Evolutionary conservation across 1,140 invertebrate species (phyloP), one percentile per base, ranked within the genome.

Genomic region (Gonatopus flavifemur): DNA sequence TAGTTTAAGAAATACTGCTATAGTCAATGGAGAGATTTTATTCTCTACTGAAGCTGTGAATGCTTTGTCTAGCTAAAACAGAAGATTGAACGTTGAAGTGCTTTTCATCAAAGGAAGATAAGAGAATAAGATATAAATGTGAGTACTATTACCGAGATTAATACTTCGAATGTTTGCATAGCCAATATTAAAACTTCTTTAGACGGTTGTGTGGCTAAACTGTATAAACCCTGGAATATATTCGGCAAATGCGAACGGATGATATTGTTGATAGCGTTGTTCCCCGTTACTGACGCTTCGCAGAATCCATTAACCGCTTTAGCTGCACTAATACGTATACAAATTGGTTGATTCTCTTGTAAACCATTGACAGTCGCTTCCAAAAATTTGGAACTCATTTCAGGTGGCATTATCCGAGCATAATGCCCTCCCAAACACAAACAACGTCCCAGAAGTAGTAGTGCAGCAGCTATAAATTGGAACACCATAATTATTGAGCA

Each of bases 1-100:
- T 54, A 79, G 86, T 67, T 89, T 89, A 0, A 91, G 72, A 64
- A 91, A 89, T 1, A 86, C 81, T 13, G 87, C 86, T 51, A 90
- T 86, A 5, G 85, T 82, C 25, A 91, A 62, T 1, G 88, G 85
- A 35, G 83, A 84, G 4, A 91, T 79, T 74, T 88, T 88, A 13
- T 66, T 75, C 62, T 89, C 86, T 15, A 83, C 73, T 10, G 81
- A 80, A 19, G 82, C 84, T 3, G 88, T 88, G 62, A 89, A 88
- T 22, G 79, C 74, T 35, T 82, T 75, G 73, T 91, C 87, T 39
- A 91, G 74, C 80, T 87, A 20, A 39, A 44, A 41, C 35, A 12
- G 13, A n/a, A n/a, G n/a, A n/a, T n/a, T n/a, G n/a, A n/a, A n/a
- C n/a, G n/a, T n/a, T n/a, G 3, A n/a, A 30, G 7, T 2, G 13